These are phyloP conservation scores for Drosophila barbarae DNA, from an alignment of 2,888 invertebrate genomes.

Conservation along the genomic window DNA sequence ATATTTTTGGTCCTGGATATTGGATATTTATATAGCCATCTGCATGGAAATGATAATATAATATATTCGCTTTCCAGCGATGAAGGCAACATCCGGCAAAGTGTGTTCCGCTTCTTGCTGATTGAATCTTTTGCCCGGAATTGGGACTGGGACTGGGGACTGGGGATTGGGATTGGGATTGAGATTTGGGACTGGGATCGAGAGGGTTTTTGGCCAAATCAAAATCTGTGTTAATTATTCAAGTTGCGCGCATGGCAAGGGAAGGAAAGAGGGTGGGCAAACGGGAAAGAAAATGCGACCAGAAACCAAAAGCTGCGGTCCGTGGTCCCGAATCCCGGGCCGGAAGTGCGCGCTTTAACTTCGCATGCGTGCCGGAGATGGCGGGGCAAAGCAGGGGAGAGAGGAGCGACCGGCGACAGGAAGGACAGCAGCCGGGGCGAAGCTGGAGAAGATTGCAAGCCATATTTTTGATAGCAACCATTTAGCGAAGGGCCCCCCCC, in stretches of 20 bases:
- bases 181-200: not conserved
- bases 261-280: too few relatives aligned
- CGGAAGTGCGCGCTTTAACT: constrained; percentile 63
- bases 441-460: constrained; percentile 30
- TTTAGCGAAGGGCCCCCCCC: constrained; percentile 39
- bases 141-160: too few relatives aligned
- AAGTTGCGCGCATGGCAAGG: constrained; percentile 31
- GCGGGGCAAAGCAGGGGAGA: not conserved
- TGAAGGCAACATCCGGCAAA: constrained; percentile 10
- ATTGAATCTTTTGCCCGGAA: constrained; percentile 27
- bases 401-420: constrained; percentile 9
- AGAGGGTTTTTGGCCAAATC: constrained; percentile 36
- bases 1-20: constrained; percentile 22
- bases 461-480: constrained; percentile 69
- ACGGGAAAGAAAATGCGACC: constrained; percentile 42
- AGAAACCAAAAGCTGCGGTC: constrained; percentile 50
- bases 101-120: constrained; percentile 19
- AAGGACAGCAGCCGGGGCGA: not conserved
- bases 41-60: constrained; percentile 33
- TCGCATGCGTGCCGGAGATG: constrained; percentile 47
- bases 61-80: constrained; percentile 4
- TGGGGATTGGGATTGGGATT: too few relatives aligned
- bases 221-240: constrained; percentile 62
- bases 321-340: constrained; percentile 38
- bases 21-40: constrained; percentile 30